Evolutionary conservation across 2,797 vertebrate species (phyloP).

Genomic region (Phoebastria nigripes): DNA sequence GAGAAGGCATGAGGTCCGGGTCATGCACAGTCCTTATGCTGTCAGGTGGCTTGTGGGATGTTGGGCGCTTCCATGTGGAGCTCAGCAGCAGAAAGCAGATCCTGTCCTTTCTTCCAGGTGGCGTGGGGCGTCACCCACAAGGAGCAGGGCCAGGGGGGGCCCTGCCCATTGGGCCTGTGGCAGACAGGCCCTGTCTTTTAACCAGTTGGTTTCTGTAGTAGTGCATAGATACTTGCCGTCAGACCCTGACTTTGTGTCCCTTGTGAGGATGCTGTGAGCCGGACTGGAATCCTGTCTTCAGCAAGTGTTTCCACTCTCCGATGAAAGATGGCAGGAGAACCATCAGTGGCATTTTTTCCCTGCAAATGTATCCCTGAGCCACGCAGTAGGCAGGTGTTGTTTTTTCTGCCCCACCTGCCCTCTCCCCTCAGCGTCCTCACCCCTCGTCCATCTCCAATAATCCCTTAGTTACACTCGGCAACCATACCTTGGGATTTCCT

Average conservation of each 20-base stretch:
- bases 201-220: too few relatives aligned
- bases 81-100: not conserved
- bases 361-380: not conserved
- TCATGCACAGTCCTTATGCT: too few relatives aligned
- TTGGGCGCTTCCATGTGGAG: not conserved
- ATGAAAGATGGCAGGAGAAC: not conserved
- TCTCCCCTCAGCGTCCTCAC: not conserved
- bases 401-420: not conserved
- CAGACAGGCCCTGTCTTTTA: too few relatives aligned
- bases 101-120: not conserved
- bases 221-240: not conserved
- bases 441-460: not conserved
- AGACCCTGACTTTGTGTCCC: not conserved
- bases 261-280: not conserved
- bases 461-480: not conserved
- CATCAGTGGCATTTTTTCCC: not conserved
- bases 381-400: accelerated
- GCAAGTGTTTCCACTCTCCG: not conserved
- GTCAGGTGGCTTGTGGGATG: not conserved
- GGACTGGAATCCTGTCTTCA: not conserved
- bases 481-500: slow-evolving; percentile 92
- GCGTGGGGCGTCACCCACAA: accelerated
- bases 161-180: accelerated
- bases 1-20: not conserved
- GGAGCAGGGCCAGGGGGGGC: too few relatives aligned